Evolutionary conservation across 2,797 vertebrate genomes (phyloP), one percentile per base, ranked within the genome.

Genomic region (Gobionotothen gibberifrons): DNA sequence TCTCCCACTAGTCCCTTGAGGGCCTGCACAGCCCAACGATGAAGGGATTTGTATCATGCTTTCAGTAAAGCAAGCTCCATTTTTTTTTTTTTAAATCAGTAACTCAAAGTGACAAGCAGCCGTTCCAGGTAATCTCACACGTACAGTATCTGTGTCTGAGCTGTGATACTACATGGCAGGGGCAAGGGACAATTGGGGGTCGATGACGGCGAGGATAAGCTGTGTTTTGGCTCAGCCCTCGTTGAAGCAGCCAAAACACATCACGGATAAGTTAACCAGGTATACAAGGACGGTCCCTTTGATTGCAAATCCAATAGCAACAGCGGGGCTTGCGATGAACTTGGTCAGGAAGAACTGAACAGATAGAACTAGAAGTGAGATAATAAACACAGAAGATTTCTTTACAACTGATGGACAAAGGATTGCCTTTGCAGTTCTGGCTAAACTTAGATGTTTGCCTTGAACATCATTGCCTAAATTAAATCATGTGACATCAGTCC

Each of bases 11-110:
- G 56, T 84, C 85, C 89, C 87, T 70, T 64, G 32, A 0, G 76
- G 78, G 55, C 66, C 61, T 4, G 66, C 32, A 78, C 70, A 55
- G 47, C 69, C 84, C 72, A 78, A 78, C 21, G 10, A 71, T 59
- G 80, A 79, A 70, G 60, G 79, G 76, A 79, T 72, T 88, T 85
- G 80, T 79, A 85, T 81, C 76, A 79, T 70, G 59, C 78, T 75
- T 83, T 61, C 15, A 53, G 49, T 74, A 43, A 76, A 87, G 9
- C 1, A 16, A 78, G 62, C 68, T 82, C 51, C 17, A n/a, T 36
- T 55, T 12, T 44, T 55, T 16, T 29, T 59, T 55, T 17, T 29
- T 59, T 73, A 79, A 79, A 74, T 58, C 57, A 10, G 55, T 72
- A 68, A 84, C 67, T 74, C 67, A 81, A 74, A 86, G 57, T 69